Evolutionary conservation across 2,113 vertebrate genomes (phyloP), one percentile per base, ranked within the genome.

Genomic region (Cynoglossus semilaevis): DNA sequence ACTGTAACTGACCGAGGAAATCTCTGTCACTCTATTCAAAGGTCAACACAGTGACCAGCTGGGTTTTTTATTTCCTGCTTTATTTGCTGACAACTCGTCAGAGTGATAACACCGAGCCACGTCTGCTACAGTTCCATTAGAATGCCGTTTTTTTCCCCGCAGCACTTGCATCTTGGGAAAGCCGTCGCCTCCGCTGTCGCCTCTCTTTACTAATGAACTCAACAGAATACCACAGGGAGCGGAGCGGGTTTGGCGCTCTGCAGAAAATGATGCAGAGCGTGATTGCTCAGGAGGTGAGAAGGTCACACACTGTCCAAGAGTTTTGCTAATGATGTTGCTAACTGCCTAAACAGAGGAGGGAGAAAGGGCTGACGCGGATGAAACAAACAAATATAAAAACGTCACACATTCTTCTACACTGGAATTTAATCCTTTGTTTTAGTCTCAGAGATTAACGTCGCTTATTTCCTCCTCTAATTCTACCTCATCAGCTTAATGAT

Each of bases 271-370:
- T 70, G 67, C 66, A 47, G 62, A 38, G 58, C 65, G 64, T 45
- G 65, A 81, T 57, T 64, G 57, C 59, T n/a, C 37, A 6, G 43
- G 50, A 53, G 74, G 80, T 80, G 59, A 69, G 72, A 78, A 82
- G 82, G 82, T 78, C 78, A 72, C 48, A 63, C 53, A 44, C 40
- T 56, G 70, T 80, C 71, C 75, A 43, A 66, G 70, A 67, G 15
- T 58, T 65, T 60, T 3, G 29, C 71, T 87, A 86, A 86, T 80
- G 82, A 86, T 79, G 77, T 42, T 13, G 48, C 77, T 79, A 77
- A 83, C 52, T 70, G 62, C 51, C 62, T 52, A 54, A 83, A 80
- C 65, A 74, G 69, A 75, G 69, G 54, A 22, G 49, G 35, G 43
- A 41, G 35, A 83, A 80, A 76, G 42, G 64, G 74, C 85, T 87